These are phyloP conservation scores for Digitonthophagus gazella DNA, from an alignment of 2,888 invertebrate genomes.

Conservation along the genomic window DNA sequence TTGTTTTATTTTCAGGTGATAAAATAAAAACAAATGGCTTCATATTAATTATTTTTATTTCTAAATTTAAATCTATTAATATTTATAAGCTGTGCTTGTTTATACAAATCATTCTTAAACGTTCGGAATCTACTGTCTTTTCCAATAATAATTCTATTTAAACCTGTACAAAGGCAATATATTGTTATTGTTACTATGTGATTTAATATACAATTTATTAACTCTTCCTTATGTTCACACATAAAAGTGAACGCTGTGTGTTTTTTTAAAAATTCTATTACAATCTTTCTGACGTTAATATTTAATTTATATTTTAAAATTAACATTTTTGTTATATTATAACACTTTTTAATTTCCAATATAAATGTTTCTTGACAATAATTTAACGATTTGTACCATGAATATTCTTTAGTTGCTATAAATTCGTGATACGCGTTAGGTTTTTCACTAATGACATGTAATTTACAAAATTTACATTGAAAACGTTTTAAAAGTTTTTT, in stretches of 20 bases:
- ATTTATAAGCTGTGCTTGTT: no score
- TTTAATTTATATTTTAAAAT: not conserved
- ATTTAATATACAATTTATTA: slow-evolving; percentile 2
- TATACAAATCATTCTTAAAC: no score
- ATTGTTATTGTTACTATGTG: not conserved
- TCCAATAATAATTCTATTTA: not conserved
- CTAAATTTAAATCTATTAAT: no score
- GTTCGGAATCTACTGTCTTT: not conserved
- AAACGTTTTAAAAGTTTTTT: not conserved
- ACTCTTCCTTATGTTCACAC: not conserved
- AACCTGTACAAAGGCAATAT: not conserved
- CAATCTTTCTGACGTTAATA: not conserved
- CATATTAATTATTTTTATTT: no score
- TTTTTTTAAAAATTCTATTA: not conserved
- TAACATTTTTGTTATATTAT: not conserved
- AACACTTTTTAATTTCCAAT: not conserved
- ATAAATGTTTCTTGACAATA: no score
- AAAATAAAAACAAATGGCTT: no score
- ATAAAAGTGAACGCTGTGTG: not conserved
- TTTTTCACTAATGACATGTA: not conserved
- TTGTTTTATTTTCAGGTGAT: no score
- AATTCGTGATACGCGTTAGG: not conserved
- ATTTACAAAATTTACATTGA: not conserved
- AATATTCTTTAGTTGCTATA: not conserved
- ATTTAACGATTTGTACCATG: no score